Conservation (phyloP, 2,797 vertebrate species). For the Gambelia wislizenii region DNA sequence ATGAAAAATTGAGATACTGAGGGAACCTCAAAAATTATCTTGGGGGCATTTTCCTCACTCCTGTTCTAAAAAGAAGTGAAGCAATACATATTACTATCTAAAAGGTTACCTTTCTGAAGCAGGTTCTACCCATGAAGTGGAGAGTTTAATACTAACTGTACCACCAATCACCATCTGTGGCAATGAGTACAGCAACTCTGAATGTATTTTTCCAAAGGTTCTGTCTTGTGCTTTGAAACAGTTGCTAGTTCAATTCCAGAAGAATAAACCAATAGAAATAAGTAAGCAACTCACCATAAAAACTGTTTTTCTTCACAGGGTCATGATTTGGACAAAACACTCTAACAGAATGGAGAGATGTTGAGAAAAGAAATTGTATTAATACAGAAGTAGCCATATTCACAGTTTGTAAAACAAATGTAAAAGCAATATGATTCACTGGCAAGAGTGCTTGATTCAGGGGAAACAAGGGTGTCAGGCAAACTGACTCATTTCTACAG, state of each 20-base stretch:
- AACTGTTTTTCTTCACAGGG: conserved; percentile 61
- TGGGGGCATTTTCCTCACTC: not conserved
- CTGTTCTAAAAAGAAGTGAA: not conserved
- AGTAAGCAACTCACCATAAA: conserved; percentile 68
- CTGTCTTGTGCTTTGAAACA: conserved; percentile 20
- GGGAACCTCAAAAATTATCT: no score
- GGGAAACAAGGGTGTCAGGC: not conserved
- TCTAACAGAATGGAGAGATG: conserved; percentile 65
- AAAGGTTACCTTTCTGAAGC: not conserved
- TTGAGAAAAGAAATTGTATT: conserved; percentile 46
- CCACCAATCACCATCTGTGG: not conserved
- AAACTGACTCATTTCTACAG: not conserved
- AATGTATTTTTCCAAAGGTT: not conserved
- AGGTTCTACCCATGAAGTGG: not conserved
- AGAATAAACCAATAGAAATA: conserved; percentile 22
- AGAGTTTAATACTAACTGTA: not conserved
- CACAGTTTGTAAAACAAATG: not conserved
- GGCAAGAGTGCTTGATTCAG: not conserved
- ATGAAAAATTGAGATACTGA: not conserved
- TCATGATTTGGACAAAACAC: conserved; percentile 77
- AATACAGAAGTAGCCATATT: conserved; percentile 23
- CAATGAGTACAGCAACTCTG: not conserved
- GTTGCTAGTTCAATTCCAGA: not conserved
- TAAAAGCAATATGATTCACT: not conserved
- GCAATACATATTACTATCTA: not conserved